Evolutionary conservation across 2,113 vertebrate genomes (phyloP).

Genomic region (Rhabdornis inornatus): DNA sequence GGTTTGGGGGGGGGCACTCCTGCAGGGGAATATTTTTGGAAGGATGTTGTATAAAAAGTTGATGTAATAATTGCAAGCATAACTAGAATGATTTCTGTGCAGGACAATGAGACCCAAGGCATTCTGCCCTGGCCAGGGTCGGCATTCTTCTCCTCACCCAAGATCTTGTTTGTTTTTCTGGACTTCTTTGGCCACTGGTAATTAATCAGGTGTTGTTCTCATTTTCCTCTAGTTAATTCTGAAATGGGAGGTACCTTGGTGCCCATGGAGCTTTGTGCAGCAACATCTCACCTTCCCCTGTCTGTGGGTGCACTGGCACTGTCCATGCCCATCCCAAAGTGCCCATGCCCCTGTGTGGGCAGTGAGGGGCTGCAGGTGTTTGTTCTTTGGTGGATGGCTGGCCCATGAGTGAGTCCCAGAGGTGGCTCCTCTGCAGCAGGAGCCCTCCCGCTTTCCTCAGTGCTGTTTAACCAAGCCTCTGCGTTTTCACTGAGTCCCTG

Average conservation of each 20-base stretch:
- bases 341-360: accelerated
- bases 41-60: not conserved
- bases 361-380: accelerated
- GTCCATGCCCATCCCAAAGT: accelerated
- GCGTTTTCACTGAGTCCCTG: not conserved
- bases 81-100: not conserved
- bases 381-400: not conserved
- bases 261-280: not conserved
- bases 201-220: not conserved
- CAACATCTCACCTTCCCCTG: accelerated
- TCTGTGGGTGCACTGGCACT: accelerated
- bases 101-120: not conserved
- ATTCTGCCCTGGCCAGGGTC: not conserved
- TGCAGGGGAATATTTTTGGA: not conserved
- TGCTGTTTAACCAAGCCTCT: not conserved
- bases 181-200: not conserved
- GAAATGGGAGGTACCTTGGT: not conserved
- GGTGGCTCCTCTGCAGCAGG: not conserved
- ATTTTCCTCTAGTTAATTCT: not conserved
- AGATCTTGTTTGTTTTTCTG: not conserved
- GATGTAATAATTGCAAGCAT: not conserved
- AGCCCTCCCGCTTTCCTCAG: not conserved
- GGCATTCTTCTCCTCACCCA: not conserved
- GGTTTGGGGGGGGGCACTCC: not conserved
- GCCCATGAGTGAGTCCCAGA: accelerated